Percentiles rank a stretch among this genome's conserved stretches.
These are phyloP conservation scores for Tenthredo amoena DNA, from an alignment of 2,888 invertebrate species.

Conservation along the genomic window DNA sequence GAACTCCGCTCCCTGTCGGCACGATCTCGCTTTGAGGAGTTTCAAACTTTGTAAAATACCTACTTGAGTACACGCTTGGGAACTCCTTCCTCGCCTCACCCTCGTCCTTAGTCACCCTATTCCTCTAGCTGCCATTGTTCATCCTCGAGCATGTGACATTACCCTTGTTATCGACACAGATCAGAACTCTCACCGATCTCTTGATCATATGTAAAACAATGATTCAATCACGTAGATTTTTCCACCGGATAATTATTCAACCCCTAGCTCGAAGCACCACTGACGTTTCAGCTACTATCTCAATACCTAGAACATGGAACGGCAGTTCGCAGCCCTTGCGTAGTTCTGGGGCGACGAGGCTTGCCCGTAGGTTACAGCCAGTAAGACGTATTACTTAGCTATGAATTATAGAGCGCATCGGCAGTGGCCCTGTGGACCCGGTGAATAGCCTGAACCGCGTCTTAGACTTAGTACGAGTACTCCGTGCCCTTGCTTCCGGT, in stretches of 20 bases:
- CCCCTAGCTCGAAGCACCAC: neutral
- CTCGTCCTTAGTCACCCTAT: neutral
- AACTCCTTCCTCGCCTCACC: conserved; percentile 57
- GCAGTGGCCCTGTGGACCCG: conserved; percentile 62
- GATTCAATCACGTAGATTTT: neutral
- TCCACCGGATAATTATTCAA: neutral
- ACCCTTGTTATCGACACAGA: neutral
- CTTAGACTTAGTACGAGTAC: conserved; percentile 33
- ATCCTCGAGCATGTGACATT: neutral
- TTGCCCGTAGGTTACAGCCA: conserved; percentile 46
- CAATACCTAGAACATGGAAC: neutral
- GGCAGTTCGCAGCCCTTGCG: conserved; percentile 3
- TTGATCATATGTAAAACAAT: neutral
- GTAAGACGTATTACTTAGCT: conserved; percentile 75
- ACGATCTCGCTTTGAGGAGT: conserved; percentile 69
- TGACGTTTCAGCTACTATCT: neutral
- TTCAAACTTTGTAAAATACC: conserved; percentile 74
- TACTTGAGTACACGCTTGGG: conserved; percentile 63
- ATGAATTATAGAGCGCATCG: conserved; percentile 73
- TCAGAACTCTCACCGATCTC: neutral
- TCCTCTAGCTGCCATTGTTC: neutral
- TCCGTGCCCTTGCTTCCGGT: conserved; percentile 40
- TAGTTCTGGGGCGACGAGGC: conserved; percentile 20
- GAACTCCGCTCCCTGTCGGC: conserved; percentile 48
- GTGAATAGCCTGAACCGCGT: conserved; percentile 55